phyloP scores from a whole-genome alignment of 2,888 invertebrate species.

The Drosophila melanosoma region DNA sequence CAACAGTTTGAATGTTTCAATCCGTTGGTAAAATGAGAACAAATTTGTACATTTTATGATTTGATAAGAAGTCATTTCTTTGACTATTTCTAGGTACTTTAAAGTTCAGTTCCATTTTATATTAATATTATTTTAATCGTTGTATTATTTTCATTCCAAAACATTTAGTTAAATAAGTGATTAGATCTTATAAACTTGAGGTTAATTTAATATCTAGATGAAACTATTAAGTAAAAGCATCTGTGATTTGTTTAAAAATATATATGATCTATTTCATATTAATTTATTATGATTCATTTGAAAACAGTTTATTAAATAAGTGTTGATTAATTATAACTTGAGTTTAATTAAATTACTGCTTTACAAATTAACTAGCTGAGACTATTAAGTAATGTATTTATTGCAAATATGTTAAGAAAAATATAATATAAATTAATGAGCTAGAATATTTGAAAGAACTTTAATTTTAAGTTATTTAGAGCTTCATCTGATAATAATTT shows the following conservation, averaged over 20 bases:
- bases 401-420: neutral
- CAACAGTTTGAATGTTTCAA: conserved; percentile 11
- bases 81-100: neutral
- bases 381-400: neutral
- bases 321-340: neutral
- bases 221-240: no score
- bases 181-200: neutral
- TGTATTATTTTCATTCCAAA: neutral
- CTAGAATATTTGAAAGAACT: neutral
- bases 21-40: neutral
- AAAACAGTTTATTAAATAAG: neutral
- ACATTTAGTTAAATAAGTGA: neutral
- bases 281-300: neutral
- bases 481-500: neutral
- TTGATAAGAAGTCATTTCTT: fast-evolving
- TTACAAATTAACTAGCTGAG: neutral
- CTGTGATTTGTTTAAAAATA: no score
- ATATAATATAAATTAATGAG: neutral
- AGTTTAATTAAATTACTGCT: neutral
- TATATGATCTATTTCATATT: neutral
- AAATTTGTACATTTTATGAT: neutral
- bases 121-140: no score
- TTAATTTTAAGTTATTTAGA: neutral
- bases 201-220: neutral
- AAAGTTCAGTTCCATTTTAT: neutral